Conservation (phyloP, 2,888 invertebrate species). For the Listrodromus nycthemerus region DNA sequence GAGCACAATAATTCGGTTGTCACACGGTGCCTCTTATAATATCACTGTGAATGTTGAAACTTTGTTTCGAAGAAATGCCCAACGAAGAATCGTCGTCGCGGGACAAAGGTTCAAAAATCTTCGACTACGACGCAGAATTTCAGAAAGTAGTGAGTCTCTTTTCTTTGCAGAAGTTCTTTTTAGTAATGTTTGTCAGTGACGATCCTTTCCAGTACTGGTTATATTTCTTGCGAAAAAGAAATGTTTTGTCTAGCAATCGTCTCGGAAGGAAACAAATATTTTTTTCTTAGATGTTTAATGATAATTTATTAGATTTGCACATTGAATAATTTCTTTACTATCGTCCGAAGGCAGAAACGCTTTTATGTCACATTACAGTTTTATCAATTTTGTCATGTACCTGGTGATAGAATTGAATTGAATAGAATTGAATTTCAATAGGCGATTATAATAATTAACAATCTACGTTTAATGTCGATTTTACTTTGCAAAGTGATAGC, state of each 20-base stretch:
- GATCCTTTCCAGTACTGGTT: background rate
- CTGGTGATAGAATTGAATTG: background rate
- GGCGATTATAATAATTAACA: slow-evolving; percentile 12
- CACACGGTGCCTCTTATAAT: background rate
- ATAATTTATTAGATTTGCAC: slow-evolving; percentile 52
- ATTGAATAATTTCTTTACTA: slow-evolving; percentile 26
- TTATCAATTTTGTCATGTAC: background rate
- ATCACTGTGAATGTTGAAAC: background rate
- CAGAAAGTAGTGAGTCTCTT: slow-evolving; percentile 2
- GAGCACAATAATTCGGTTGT: background rate
- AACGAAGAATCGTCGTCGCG: background rate
- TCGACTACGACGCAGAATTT: background rate
- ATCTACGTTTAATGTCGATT: slow-evolving; percentile 33
- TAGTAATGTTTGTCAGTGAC: background rate
- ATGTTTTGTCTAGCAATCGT: background rate
- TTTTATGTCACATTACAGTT: background rate
- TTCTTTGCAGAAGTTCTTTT: background rate
- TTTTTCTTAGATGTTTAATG: slow-evolving; percentile 19
- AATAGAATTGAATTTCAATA: background rate
- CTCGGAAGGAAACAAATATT: background rate
- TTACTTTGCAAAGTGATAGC: slow-evolving; percentile 11
- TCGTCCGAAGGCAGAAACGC: background rate
- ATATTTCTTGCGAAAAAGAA: background rate
- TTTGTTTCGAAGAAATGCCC: background rate
- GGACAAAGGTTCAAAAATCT: background rate